Evolutionary conservation across 2,888 invertebrate species (phyloP).

Genomic region (Entomobrya multifasciata): DNA sequence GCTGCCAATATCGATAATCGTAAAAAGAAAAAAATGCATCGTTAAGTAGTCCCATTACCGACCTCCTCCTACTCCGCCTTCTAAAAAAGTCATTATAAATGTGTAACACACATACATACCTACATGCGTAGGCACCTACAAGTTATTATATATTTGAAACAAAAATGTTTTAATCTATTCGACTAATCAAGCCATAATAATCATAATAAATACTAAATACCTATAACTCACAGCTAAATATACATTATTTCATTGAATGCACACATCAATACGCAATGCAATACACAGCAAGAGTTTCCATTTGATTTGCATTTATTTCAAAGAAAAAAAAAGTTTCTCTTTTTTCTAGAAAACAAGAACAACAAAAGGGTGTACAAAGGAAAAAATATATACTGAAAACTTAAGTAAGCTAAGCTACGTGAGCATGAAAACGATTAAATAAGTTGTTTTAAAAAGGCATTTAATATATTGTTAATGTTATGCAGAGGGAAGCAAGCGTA

Average conservation of each 20-base stretch:
- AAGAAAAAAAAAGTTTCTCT: conserved; percentile 40
- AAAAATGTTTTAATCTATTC: conserved; percentile 58
- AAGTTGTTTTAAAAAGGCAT: conserved; percentile 25
- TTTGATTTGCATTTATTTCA: conserved; percentile 23
- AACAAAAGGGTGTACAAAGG: conserved; percentile 35
- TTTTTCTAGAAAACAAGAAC: conserved; percentile 17
- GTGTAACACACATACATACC: background rate
- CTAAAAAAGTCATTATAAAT: background rate
- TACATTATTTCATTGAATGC: background rate
- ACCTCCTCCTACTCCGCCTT: conserved; percentile 50
- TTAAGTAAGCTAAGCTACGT: background rate
- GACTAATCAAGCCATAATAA: conserved; percentile 63
- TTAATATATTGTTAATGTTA: no score
- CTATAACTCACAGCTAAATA: background rate
- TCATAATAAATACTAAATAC: conserved; percentile 14
- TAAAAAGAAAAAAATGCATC: conserved; percentile 10
- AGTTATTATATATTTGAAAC: background rate
- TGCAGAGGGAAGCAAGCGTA: background rate
- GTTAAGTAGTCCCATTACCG: conserved; percentile 31
- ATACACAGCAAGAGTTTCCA: background rate
- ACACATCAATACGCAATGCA: background rate
- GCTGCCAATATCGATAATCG: conserved; percentile 32
- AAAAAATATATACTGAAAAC: background rate
- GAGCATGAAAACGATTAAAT: conserved; percentile 19
- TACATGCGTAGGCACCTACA: background rate